Evolutionary conservation across 2,888 invertebrate genomes (phyloP), one percentile per base, ranked within the genome.

Genomic region (Apotomis turbidana): DNA sequence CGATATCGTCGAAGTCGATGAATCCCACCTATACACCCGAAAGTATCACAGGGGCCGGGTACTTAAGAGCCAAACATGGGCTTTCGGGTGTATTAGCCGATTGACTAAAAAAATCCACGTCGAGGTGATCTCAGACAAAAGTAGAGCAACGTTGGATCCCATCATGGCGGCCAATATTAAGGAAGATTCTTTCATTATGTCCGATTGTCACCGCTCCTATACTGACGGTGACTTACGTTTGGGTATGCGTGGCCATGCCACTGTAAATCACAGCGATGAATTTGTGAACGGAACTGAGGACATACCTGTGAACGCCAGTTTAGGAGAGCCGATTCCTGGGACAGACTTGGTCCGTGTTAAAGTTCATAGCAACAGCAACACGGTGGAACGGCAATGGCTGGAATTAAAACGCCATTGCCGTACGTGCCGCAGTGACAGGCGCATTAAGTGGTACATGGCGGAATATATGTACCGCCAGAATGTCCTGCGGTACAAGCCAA

Each of bases 401-500:
- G 62, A 62, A 38, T 13, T 62, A n/a, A 66, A 57, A 57, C 27
- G 46, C n/a, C 57, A 66, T 46, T 55, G 55, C 5, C 57, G 55
- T 2, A 9, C 57, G 8, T 55, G 55, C 36, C 55, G 44, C 8
- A 66, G n/a, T n/a, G n/a, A n/a, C n/a, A n/a, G n/a, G n/a, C n/a
- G n/a, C n/a, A n/a, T n/a, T n/a, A n/a, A n/a, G n/a, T n/a, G n/a
- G 55, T 9, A 66, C 57, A 66, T 66, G 66, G 57, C 57, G 0
- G 57, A 66, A 3, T 66, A 3, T 66, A 66, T 66, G 66, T 66
- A 66, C 8, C 66, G 66, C 27, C 55, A 27, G 10, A 61, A 66
- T 27, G 12, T 55, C 27, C 55, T 64, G 15, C 64, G 64, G 44
- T 8, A 5, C 0, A 5, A n/a, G 3, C 55, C 64, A 13, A 46